phyloP scores from a whole-genome alignment of 2,888 invertebrate genomes.

The Drosophila picticornis region DNA sequence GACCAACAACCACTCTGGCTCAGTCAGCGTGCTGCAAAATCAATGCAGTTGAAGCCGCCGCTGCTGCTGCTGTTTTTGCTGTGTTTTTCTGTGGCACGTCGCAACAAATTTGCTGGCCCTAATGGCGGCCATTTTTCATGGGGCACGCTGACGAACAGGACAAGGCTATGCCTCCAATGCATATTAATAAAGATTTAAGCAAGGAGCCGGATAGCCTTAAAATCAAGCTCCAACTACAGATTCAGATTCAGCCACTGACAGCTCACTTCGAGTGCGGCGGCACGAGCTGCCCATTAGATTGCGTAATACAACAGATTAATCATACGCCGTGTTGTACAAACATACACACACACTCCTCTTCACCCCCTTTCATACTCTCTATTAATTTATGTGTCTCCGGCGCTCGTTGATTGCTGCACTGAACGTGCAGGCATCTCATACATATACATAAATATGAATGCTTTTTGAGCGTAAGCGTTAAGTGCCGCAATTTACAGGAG shows the following conservation, averaged over 20 bases:
- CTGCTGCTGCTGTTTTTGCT: not conserved
- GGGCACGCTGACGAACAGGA: constrained; percentile 27
- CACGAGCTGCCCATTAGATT: constrained; percentile 74
- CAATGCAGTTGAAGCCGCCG: constrained; percentile 64
- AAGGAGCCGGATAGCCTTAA: constrained; percentile 38
- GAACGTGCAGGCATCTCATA: constrained; percentile 62
- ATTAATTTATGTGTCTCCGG: constrained; percentile 63
- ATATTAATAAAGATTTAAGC: constrained; percentile 78
- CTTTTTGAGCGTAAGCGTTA: constrained; percentile 44
- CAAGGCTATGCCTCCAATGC: constrained; percentile 51
- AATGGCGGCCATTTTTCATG: constrained; percentile 69
- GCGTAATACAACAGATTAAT: constrained; percentile 74
- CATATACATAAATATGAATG: constrained; percentile 2
- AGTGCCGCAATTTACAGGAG: constrained; percentile 55
- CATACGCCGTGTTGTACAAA: constrained; percentile 62
- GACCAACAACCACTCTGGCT: not conserved
- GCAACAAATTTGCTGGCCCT: constrained; percentile 63
- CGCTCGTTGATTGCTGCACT: constrained; percentile 56
- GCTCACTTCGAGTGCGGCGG: constrained; percentile 57
- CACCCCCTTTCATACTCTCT: not conserved
- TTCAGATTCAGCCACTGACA: constrained; percentile 28
- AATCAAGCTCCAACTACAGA: constrained; percentile 61
- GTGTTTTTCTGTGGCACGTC: constrained; percentile 35
- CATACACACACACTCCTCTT: not conserved
- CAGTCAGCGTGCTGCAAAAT: constrained; percentile 59